phyloP scores from a whole-genome alignment of 2,888 invertebrate species.

The Lampropteryx suffumata region DNA sequence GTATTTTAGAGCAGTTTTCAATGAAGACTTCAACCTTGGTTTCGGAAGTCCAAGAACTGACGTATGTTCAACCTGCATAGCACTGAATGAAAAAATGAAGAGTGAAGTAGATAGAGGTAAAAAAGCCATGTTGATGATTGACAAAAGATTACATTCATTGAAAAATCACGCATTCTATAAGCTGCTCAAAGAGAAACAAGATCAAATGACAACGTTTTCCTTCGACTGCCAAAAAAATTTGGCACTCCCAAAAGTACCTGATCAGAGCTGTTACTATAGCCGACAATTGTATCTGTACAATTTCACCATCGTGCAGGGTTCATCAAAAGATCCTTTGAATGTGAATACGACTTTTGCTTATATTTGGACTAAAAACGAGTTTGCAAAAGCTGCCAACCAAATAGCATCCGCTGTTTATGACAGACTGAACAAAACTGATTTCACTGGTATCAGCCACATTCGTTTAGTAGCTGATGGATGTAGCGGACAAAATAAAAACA shows the following conservation, averaged over 20 bases:
- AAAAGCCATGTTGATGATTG: neutral
- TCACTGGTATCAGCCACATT: conserved; percentile 22
- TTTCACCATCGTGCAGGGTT: conserved; percentile 35
- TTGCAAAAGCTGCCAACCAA: conserved; percentile 34
- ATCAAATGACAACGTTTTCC: conserved; percentile 19
- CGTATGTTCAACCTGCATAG: conserved; percentile 7
- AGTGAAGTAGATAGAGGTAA: neutral
- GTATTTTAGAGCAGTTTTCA: conserved; percentile 28
- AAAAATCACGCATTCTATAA: conserved; percentile 1
- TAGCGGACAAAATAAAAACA: conserved; percentile 33
- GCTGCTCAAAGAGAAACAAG: neutral
- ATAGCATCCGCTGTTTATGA: conserved; percentile 39
- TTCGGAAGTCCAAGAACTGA: conserved; percentile 34
- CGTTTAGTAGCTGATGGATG: conserved; percentile 30
- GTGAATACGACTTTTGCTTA: conserved; percentile 34
- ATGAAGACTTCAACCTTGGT: conserved; percentile 31
- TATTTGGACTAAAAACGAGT: conserved; percentile 37
- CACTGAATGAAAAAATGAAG: neutral
- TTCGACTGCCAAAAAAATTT: conserved; percentile 37
- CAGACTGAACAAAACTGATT: conserved; percentile 35
- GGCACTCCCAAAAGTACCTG: conserved; percentile 28
- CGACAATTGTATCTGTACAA: conserved; percentile 14
- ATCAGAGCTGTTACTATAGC: neutral
- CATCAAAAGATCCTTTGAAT: conserved; percentile 33
- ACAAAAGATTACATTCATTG: neutral